Conservation (phyloP, 2,113 vertebrate genomes). For the Chaetorhynchus papuensis region DNA sequence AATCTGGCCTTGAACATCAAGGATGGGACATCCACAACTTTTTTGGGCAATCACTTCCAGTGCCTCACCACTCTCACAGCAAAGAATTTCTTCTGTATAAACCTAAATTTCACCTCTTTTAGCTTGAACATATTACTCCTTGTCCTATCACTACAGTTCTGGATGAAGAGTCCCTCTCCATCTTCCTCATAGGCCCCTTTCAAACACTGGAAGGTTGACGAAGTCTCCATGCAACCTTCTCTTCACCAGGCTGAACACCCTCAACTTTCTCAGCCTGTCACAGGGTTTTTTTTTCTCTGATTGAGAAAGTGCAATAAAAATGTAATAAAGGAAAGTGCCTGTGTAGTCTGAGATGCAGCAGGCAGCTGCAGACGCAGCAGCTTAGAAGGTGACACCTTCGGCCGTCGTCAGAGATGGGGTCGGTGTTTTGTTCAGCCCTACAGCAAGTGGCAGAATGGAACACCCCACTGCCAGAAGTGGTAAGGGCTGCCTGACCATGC, state of each 20-base stretch:
- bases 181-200: not conserved
- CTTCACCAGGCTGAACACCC: not conserved
- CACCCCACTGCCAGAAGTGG: not conserved
- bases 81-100: not conserved
- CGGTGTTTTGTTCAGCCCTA: not conserved
- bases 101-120: not conserved
- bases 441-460: not conserved
- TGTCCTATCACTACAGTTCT: not conserved
- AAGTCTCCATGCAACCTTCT: not conserved
- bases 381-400: not conserved
- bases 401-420: not conserved
- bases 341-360: not conserved
- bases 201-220: not conserved
- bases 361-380: not conserved
- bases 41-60: not conserved
- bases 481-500: not conserved
- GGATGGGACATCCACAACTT: accelerated
- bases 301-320: not conserved
- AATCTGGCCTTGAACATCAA: not conserved
- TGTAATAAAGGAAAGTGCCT: not conserved
- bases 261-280: not conserved
- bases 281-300: not conserved
- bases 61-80: not conserved
- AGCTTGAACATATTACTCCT: not conserved
- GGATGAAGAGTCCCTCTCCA: not conserved